Base-by-base conservation (phyloP, 2,797 vertebrate species). In the Clamator glandarius region DNA sequence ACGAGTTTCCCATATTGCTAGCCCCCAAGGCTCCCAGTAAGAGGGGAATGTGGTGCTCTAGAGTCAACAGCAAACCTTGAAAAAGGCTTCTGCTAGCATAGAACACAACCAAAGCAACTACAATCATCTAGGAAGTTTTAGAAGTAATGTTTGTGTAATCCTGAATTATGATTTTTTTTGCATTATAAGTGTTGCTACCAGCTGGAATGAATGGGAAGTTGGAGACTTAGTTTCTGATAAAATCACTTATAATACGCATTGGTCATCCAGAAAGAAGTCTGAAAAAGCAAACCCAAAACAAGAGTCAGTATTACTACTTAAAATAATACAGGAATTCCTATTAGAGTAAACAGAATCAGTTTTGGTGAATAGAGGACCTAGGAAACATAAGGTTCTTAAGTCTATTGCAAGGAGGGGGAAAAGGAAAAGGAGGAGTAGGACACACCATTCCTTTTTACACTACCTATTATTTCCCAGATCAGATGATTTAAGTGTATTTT, bases 1-100 rank as follows among this genome's bases (percentile, higher is more conserved):
- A 99, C 35, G 98, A 99, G 97, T 99, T 99, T n/a, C 99, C 99
- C 99, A 99, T 99, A 94, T 90, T 98, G 97, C 97, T 92, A 69
- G 97, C 91, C 93, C 98, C 96, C 72, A 95, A 96, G 88, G 97
- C 97, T 97, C 98, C 98, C 98, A 98, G 98, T 39, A 98, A 96
- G 76, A 4, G 80, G 94, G 97, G 96, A 96, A 98, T 39, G 93
- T 96, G 97, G 93, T 97, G 98, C 96, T 98, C 98, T 93, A 98
- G 97, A 97, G 98, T 98, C 97, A 98, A 97, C 91, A 98, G 98
- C 95, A 99, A 98, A 98, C 99, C 99, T 98, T 92, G 98, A 73
- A 98, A 98, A 95, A 99, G 98, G 99, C 98, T 99, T 98, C 99
- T 99, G 98, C 99, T 99, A 94, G 98, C 98, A 98, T 98, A 99